Percentiles rank a stretch among this genome's conserved stretches.
Evolutionary conservation across 2,113 vertebrate species (phyloP).

Genomic region (Notothenia rossii): DNA sequence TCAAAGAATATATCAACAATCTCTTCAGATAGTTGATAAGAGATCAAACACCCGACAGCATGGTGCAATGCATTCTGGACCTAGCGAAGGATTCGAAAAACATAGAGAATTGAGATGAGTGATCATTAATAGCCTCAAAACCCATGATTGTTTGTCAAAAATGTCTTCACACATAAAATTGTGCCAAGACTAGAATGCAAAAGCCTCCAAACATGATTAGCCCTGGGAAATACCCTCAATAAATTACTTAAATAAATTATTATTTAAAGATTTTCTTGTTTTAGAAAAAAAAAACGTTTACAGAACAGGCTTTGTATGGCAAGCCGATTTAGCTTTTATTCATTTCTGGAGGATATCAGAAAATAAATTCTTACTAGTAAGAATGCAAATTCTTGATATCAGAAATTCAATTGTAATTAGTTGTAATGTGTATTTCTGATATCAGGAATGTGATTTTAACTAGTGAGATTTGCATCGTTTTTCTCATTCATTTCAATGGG

Average conservation of each 20-base stretch:
- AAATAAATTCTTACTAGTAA: too few species aligned
- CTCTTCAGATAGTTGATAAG: constrained; percentile 10
- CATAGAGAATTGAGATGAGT: not conserved
- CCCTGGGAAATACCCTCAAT: not conserved
- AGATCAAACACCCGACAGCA: constrained; percentile 23
- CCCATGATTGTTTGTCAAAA: not conserved
- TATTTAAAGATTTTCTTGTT: not conserved
- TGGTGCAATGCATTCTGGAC: not conserved
- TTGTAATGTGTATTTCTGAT: too few species aligned
- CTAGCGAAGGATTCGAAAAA: not conserved
- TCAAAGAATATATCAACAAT: constrained; percentile 32
- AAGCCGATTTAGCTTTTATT: too few species aligned
- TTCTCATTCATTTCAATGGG: too few species aligned
- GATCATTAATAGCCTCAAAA: not conserved
- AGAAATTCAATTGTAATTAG: too few species aligned
- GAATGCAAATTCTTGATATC: too few species aligned
- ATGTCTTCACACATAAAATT: not conserved
- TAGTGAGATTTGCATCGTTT: too few species aligned
- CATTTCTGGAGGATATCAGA: too few species aligned
- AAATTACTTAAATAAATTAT: not conserved
- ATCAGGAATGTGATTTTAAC: too few species aligned
- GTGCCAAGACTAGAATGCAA: not conserved
- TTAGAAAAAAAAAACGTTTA: not conserved
- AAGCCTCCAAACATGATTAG: constrained; percentile 1
- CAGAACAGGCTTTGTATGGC: not conserved